These are phyloP conservation scores for Macrophya alboannulata DNA, from an alignment of 2,888 invertebrate species.

Conservation along the genomic window DNA sequence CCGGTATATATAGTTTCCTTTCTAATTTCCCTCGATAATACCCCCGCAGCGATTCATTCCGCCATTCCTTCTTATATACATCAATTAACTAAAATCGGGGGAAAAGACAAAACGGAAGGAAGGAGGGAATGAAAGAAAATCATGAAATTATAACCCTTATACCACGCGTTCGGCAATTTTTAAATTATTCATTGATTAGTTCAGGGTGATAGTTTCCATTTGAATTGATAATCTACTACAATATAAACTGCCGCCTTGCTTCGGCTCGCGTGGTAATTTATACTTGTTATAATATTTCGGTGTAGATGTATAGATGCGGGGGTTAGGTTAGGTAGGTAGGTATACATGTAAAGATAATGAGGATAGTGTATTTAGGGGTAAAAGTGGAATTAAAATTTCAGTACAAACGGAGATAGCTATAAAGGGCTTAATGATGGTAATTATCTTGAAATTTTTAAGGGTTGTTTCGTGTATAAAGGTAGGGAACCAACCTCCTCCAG, in stretches of 20 bases:
- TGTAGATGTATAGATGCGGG: background rate
- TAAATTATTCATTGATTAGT: conserved; percentile 17
- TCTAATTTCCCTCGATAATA: conserved; percentile 42
- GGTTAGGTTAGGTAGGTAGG: background rate
- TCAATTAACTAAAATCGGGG: background rate
- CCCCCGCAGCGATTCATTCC: background rate
- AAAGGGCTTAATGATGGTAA: conserved; percentile 46
- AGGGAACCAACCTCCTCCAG: background rate
- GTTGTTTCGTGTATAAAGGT: conserved; percentile 8
- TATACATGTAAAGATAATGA: background rate
- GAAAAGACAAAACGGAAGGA: background rate
- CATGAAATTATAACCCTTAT: background rate
- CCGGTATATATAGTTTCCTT: conserved; percentile 40
- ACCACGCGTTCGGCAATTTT: background rate
- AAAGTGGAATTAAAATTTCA: conserved; percentile 49
- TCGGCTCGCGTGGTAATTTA: background rate
- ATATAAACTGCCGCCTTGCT: background rate
- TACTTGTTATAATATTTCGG: background rate
- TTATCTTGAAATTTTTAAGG: conserved; percentile 51
- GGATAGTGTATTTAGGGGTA: conserved; percentile 14
- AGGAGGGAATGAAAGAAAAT: too few relatives aligned
- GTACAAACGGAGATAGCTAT: conserved; percentile 25
- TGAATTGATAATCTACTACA: background rate
- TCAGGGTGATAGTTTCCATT: background rate
- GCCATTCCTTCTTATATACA: background rate